Evolutionary conservation across 2,113 vertebrate genomes (phyloP).

Genomic region (Arenaria interpres): DNA sequence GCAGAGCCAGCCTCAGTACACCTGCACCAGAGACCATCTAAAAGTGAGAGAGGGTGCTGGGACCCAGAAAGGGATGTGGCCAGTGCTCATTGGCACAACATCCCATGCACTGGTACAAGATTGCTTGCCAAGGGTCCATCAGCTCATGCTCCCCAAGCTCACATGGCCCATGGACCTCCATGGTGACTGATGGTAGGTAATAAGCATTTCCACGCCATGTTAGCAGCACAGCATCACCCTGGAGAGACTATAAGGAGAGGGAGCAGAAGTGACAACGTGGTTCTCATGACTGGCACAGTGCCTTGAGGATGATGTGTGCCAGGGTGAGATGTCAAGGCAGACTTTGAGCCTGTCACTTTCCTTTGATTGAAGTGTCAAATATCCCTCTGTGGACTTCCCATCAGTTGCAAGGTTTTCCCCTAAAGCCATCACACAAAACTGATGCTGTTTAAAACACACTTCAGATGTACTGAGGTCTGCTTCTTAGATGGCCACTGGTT

Average conservation of each 20-base stretch:
- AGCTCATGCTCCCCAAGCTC: not conserved
- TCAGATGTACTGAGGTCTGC: not conserved
- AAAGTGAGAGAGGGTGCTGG: not conserved
- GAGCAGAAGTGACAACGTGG: not conserved
- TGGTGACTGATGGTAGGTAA: not conserved
- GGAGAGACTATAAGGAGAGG: not conserved
- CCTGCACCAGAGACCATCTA: not conserved
- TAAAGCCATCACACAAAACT: not conserved
- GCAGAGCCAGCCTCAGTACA: not conserved
- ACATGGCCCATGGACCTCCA: not conserved
- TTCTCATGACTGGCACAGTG: not conserved
- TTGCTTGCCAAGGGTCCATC: not conserved
- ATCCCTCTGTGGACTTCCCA: not conserved
- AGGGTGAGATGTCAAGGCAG: not conserved
- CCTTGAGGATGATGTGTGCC: not conserved
- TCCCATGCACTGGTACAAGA: fast-evolving
- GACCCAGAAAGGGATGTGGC: not conserved
- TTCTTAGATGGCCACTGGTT: not conserved
- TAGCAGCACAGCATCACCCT: not conserved
- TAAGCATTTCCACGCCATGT: not conserved
- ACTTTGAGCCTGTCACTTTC: not conserved
- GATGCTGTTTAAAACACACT: not conserved
- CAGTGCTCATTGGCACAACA: not conserved
- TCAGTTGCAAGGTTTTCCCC: not conserved
- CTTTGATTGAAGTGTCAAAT: not conserved